Percentiles rank a stretch among this genome's conserved stretches.
Conservation (phyloP, 2,888 invertebrate genomes). For the Mechanitis mazaeus region DNA sequence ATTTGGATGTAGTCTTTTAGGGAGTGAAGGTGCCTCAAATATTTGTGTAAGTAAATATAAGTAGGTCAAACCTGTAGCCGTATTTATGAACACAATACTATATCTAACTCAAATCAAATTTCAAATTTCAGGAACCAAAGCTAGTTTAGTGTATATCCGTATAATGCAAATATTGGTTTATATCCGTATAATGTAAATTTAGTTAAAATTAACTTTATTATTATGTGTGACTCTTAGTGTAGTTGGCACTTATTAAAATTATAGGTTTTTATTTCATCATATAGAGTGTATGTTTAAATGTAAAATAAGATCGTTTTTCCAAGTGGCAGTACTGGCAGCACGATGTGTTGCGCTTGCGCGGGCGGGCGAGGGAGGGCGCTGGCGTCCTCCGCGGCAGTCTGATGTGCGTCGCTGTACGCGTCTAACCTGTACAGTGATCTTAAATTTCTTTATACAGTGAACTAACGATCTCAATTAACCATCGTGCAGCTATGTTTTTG, state of each 20-base stretch:
- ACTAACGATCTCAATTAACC: conserved; percentile 54
- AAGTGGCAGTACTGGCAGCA: conserved; percentile 27
- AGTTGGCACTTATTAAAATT: conserved; percentile 27
- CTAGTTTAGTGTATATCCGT: no score
- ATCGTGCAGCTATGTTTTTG: conserved; percentile 48
- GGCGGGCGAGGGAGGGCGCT: conserved; percentile 54
- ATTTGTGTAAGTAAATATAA: conserved; percentile 52
- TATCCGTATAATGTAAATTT: no score
- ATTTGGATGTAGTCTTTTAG: conserved; percentile 38
- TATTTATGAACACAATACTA: conserved; percentile 37
- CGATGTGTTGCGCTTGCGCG: conserved; percentile 41
- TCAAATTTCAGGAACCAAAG: not conserved
- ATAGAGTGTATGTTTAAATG: conserved; percentile 45
- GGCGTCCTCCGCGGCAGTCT: conserved; percentile 52
- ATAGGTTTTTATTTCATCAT: conserved; percentile 26
- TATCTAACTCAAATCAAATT: conserved; percentile 6
- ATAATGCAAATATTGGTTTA: no score
- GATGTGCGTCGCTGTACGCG: conserved; percentile 55
- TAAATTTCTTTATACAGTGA: conserved; percentile 39
- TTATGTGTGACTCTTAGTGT: conserved; percentile 1
- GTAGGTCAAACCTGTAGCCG: conserved; percentile 55
- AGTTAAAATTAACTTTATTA: not conserved
- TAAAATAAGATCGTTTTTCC: conserved; percentile 38
- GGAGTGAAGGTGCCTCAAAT: conserved; percentile 55
- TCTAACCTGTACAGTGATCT: conserved; percentile 42